Conservation (phyloP, 2,888 invertebrate species). For the Acleris holmiana region DNA sequence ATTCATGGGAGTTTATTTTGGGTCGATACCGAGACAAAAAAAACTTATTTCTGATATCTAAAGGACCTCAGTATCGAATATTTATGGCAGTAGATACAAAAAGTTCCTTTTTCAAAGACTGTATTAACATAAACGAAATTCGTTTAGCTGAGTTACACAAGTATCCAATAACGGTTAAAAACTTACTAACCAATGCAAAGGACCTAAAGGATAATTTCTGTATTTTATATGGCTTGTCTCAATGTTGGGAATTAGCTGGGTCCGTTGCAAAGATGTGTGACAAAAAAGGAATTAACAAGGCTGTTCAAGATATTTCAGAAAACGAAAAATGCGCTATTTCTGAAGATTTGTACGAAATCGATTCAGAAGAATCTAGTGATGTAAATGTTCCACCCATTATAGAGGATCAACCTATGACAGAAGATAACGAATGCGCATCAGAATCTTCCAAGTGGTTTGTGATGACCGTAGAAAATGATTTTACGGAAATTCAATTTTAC, state of each 20-base stretch:
- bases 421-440: conserved; percentile 9
- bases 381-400: neutral
- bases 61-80: conserved; percentile 62
- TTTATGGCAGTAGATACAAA: conserved; percentile 65
- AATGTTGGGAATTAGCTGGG: conserved; percentile 76
- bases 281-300: conserved; percentile 18
- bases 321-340: conserved; percentile 19
- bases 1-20: conserved; percentile 71
- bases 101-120: conserved; percentile 59
- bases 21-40: conserved; percentile 64
- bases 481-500: conserved; percentile 79
- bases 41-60: conserved; percentile 67
- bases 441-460: conserved; percentile 82
- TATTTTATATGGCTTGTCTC: conserved; percentile 67
- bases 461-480: conserved; percentile 81
- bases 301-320: conserved; percentile 20
- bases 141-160: conserved; percentile 61
- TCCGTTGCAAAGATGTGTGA: conserved; percentile 62
- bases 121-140: conserved; percentile 69
- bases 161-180: conserved; percentile 69
- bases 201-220: conserved; percentile 67
- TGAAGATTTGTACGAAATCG: neutral
- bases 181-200: conserved; percentile 64
- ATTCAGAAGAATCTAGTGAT: conserved; percentile 29
- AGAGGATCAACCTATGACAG: conserved; percentile 16